Conservation (phyloP, 2,797 vertebrate species). For the Crax fasciolata region DNA sequence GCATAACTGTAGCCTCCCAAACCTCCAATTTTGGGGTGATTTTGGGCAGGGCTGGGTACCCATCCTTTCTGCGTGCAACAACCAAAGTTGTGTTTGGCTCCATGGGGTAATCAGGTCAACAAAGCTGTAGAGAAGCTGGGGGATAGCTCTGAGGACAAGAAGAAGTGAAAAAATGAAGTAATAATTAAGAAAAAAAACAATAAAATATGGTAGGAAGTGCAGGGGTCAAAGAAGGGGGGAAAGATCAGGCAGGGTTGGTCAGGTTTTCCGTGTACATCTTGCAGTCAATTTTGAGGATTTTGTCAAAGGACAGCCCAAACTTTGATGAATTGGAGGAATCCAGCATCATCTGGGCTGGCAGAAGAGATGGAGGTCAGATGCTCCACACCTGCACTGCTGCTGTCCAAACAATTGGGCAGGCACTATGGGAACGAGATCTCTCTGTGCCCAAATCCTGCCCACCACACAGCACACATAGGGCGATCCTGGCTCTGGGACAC, state of each 20-base stretch:
- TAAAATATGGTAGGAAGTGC: slow-evolving; percentile 78
- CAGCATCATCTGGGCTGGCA: neutral
- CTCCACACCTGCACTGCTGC: accelerated
- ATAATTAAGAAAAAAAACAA: no score
- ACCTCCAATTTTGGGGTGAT: accelerated
- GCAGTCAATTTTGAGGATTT: slow-evolving; percentile 76
- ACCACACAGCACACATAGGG: accelerated
- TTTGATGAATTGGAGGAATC: slow-evolving; percentile 6
- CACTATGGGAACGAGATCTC: neutral
- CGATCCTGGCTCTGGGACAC: neutral
- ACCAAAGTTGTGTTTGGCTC: neutral
- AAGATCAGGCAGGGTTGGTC: slow-evolving; percentile 85
- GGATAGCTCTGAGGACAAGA: neutral
- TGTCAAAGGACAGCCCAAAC: slow-evolving; percentile 73
- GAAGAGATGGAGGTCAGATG: neutral
- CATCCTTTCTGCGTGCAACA: neutral
- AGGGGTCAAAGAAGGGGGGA: slow-evolving; percentile 85
- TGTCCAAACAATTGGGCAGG: accelerated
- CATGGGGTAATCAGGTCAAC: neutral
- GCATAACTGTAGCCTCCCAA: neutral
- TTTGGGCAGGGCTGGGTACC: neutral
- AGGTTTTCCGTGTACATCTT: slow-evolving; percentile 84
- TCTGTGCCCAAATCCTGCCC: neutral
- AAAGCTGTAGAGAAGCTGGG: neutral
- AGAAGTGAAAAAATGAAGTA: neutral